Evolutionary conservation across 2,888 invertebrate genomes (phyloP), one percentile per base, ranked within the genome.

Genomic region (Melangyna quadrimaculata): DNA sequence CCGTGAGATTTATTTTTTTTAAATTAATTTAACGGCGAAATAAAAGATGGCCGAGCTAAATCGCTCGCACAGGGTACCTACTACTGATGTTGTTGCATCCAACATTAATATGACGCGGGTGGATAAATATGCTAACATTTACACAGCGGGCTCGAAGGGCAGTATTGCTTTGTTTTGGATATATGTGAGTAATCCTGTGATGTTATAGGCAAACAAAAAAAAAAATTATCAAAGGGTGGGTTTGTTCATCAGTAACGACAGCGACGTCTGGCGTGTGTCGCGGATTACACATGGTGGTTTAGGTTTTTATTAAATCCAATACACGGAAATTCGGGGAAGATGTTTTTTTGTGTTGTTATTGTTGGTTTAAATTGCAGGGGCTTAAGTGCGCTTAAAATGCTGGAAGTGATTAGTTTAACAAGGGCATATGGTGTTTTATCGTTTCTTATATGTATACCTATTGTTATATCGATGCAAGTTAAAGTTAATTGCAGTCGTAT

Each of bases 1-100:
- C 84, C 84, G 84, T 77, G 81, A 73, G 77, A 81, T 84, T 84
- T 81, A 77, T 77, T 35, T 35, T 19, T 35, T 19, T 84, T 72
- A 79, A 84, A 72, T 84, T 59, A 74, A 79, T 67, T 72, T 65
- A 73, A 71, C 53, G 19, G 45, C 37, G 40, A 61, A 63, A 61
- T 24, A 53, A 24, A n/a, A 59, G 48, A 65, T 73, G 61, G 69
- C 17, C 67, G 67, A 43, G 6, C 17, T 43, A 45, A 65, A 53
- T 22, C 12, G 19, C 19, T 53, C 10, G 55, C 61, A n/a, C n/a
- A 77, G 81, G 65, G 65, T 74, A 70, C 48, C 1, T 24, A 3
- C 12, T 51, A n/a, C 9, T 63, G 32, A 51, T 67, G 67, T 22
- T 67, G 71, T 51, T 70, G 70, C 65, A 70, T 55, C 57, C 35